Evolutionary conservation across 2,797 vertebrate genomes (phyloP).

Genomic region (Hydrolagus colliei): DNA sequence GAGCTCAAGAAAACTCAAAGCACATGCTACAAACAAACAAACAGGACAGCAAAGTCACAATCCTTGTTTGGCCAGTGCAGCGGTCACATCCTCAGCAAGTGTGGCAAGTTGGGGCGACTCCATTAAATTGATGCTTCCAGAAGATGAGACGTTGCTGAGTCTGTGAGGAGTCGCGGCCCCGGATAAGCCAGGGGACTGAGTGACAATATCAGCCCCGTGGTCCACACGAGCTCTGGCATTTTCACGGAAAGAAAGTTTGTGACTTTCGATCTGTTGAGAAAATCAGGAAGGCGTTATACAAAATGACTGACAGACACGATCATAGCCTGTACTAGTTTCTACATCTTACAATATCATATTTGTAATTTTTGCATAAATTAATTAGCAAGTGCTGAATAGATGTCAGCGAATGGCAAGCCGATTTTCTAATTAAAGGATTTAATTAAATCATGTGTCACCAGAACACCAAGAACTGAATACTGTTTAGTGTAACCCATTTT

Average conservation of each 20-base stretch:
- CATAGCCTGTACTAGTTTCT: background rate
- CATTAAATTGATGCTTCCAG: constrained; percentile 89
- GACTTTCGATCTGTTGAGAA: constrained; percentile 82
- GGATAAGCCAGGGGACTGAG: constrained; percentile 72
- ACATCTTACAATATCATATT: background rate
- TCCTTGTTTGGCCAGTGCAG: constrained; percentile 95
- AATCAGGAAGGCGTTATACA: constrained; percentile 38
- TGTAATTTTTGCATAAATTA: background rate
- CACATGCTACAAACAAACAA: constrained; percentile 30
- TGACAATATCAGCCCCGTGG: constrained; percentile 84
- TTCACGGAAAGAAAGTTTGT: constrained; percentile 84
- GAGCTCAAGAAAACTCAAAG: constrained; percentile 12
- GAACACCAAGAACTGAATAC: background rate
- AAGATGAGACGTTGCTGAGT: constrained; percentile 89
- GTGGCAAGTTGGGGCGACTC: constrained; percentile 92
- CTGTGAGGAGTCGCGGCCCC: constrained; percentile 79
- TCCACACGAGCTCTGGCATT: constrained; percentile 83
- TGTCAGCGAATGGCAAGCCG: background rate
- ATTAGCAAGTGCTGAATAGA: background rate
- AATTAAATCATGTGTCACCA: background rate
- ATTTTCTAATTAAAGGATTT: background rate
- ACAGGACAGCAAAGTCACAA: constrained; percentile 68
- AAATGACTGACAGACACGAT: background rate
- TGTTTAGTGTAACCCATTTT: background rate
- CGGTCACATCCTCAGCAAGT: constrained; percentile 90